Conservation (phyloP, 2,113 vertebrate species). For the Bolborhynchus lineola region DNA sequence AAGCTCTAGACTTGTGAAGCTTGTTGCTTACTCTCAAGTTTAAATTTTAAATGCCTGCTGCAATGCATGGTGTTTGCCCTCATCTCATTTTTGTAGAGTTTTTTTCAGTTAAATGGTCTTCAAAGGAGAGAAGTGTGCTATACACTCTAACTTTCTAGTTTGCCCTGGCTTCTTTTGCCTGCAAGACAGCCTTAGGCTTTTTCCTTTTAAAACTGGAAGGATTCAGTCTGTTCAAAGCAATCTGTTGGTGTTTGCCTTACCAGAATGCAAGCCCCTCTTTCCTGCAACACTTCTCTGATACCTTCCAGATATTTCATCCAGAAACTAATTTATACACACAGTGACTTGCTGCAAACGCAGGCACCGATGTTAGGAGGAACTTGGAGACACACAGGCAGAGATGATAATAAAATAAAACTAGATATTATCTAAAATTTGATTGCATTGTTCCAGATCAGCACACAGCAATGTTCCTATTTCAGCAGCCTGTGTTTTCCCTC, state of each 20-base stretch:
- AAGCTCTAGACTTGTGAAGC: neutral
- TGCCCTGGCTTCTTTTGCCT: neutral
- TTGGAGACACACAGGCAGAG: neutral
- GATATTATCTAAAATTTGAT: neutral
- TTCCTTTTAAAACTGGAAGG: neutral
- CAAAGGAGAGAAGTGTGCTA: neutral
- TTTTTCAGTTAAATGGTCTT: neutral
- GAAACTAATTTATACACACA: neutral
- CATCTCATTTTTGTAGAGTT: neutral
- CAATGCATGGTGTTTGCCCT: neutral
- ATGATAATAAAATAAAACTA: neutral
- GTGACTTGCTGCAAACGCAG: neutral
- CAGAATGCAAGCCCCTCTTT: neutral
- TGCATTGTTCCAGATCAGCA: neutral
- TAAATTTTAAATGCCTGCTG: neutral
- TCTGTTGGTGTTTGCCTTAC: neutral
- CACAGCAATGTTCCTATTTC: neutral
- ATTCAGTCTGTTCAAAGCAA: neutral
- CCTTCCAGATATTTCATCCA: neutral
- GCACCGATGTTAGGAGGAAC: neutral
- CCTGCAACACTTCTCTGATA: neutral
- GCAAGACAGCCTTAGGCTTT: fast-evolving
- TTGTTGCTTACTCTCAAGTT: neutral
- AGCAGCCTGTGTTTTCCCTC: neutral
- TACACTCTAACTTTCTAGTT: neutral